Percentiles rank a stretch among this genome's conserved stretches.
Evolutionary conservation across 2,888 invertebrate genomes (phyloP).

Genomic region (Teinopalpus imperialis): DNA sequence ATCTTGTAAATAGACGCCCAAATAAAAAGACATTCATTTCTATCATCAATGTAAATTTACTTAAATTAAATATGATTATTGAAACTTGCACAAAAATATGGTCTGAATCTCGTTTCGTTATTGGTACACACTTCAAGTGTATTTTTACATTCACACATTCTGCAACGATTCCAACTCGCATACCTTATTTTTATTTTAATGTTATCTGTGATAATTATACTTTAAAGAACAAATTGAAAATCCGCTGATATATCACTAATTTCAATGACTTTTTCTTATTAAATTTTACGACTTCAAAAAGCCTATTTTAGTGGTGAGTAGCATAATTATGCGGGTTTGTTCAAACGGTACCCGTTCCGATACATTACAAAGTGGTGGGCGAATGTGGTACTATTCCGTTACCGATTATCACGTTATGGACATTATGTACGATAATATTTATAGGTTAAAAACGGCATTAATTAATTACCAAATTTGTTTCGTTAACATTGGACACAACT

Average conservation of each 20-base stretch:
- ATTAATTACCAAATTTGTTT: conserved; percentile 43
- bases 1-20: too few relatives aligned
- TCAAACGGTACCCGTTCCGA: conserved; percentile 37
- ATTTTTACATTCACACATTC: conserved; percentile 47
- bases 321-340: conserved; percentile 34
- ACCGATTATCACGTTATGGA: conserved; percentile 46
- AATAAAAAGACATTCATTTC: too few relatives aligned
- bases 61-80: too few relatives aligned
- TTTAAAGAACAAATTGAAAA: conserved; percentile 49
- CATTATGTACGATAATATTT: conserved; percentile 38
- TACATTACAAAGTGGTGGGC: conserved; percentile 37
- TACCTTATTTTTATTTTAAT: conserved; percentile 67
- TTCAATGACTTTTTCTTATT: conserved; percentile 29
- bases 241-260: conserved; percentile 30
- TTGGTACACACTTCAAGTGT: conserved; percentile 40
- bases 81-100: too few relatives aligned
- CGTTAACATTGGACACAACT: conserved; percentile 52
- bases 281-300: conserved; percentile 25
- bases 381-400: conserved; percentile 49
- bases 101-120: conserved; percentile 31
- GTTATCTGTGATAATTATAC: conserved; percentile 78
- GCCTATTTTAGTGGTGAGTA: conserved; percentile 18
- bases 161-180: conserved; percentile 49
- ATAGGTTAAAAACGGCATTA: conserved; percentile 60
- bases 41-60: too few relatives aligned